Base-by-base conservation (phyloP, 2,888 invertebrate genomes). In the Lochmaea capreae region DNA sequence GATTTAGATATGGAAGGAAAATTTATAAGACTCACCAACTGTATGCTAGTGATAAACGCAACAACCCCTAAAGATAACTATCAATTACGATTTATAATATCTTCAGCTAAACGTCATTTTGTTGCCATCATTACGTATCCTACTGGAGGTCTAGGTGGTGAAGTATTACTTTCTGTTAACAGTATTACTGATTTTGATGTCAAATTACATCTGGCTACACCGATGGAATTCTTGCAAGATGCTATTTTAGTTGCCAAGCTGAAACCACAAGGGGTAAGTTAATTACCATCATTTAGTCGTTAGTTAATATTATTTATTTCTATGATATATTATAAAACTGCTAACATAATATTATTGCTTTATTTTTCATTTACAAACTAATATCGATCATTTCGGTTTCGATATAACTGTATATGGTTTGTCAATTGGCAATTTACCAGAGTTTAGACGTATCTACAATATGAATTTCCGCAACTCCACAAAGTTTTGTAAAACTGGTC, bases 101-200 rank as follows among this genome's bases (percentile, higher is more conserved):
- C 93, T 2, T 94, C 94, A 78, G 88, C 89, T 6, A 90, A 93
- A 67, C 88, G 90, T 63, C 94, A 94, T 84, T 86, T 94, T 0
- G 93, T 95, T 0, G 94, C 95, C 0, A 91, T 93, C 87, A 87
- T 95, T 0, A 89, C 91, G 61, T 92, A 93, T 0, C 92, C 93
- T 0, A 89, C 90, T 26, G 90, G 92, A n/a, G 92, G 92, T 6
- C 86, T 93, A 0, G 95, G 95, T 77, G 85, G 90, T 39, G 95
- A 95, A 86, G 86, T 91, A 0, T 86, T 93, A 0, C 89, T 92
- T 11, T 90, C 91, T 73, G 83, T 95, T 46, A 86, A 89, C 22
- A 90, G 91, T 9, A 83, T 91, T 10, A 89, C 91, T 78, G 90
- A 94, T 80, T 95, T 95, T 85, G 91, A 95, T 85, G 86, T 94